These are phyloP conservation scores for Aporophyla nigra DNA, from an alignment of 2,888 invertebrate genomes.

Conservation along the genomic window DNA sequence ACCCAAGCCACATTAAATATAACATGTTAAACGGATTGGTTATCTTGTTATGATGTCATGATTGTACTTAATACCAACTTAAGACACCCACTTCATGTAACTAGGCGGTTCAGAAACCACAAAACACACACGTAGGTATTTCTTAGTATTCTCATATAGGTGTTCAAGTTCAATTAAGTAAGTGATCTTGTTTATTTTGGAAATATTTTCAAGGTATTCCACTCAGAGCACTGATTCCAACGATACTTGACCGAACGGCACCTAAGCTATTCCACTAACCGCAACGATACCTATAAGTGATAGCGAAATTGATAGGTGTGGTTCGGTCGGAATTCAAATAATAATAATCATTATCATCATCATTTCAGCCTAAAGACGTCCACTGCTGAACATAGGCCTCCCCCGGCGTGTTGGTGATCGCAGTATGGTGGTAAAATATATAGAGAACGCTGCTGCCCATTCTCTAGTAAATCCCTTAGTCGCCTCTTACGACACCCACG, in stretches of 20 bases:
- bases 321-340: too few relatives aligned
- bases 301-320: neutral
- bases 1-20: constrained; percentile 1
- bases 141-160: constrained; percentile 9
- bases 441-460: too few relatives aligned
- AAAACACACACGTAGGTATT: neutral
- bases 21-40: constrained; percentile 38
- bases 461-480: too few relatives aligned
- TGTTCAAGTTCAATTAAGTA: neutral
- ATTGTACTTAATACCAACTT: constrained; percentile 33
- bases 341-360: too few relatives aligned
- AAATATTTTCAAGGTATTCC: neutral
- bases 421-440: too few relatives aligned
- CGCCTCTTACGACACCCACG: too few relatives aligned
- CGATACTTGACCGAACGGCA: neutral
- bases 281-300: neutral
- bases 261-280: neutral
- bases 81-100: constrained; percentile 32
- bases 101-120: constrained; percentile 38
- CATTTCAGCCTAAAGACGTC: too few relatives aligned
- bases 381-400: too few relatives aligned
- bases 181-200: constrained; percentile 2
- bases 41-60: constrained; percentile 37
- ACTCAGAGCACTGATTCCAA: constrained; percentile 1
- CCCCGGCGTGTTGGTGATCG: too few relatives aligned